Evolutionary conservation across 1,140 invertebrate species (phyloP).

Genomic region (Brachionus manjavacas): DNA sequence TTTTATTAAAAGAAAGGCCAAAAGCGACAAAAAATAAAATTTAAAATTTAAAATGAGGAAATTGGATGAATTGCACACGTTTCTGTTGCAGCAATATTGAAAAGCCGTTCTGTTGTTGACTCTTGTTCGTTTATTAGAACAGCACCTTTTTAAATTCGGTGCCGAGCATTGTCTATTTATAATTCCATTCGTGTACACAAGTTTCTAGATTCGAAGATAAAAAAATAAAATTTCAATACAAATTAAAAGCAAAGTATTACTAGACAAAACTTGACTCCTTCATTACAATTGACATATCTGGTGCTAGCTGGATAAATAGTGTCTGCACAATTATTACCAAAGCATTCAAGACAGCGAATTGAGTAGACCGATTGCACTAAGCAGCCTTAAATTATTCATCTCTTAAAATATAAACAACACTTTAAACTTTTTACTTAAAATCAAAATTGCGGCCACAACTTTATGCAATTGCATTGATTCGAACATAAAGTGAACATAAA

Average conservation of each 20-base stretch:
- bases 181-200: background rate
- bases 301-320: conserved; percentile 8
- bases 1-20: background rate
- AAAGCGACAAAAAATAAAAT: background rate
- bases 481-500: background rate
- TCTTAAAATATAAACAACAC: background rate
- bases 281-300: background rate
- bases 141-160: background rate
- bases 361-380: background rate
- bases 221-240: background rate
- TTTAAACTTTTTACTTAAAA: background rate
- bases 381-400: background rate
- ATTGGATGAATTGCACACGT: conserved; percentile 10
- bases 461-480: background rate
- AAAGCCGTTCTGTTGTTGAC: background rate
- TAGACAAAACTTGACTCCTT: conserved; percentile 7
- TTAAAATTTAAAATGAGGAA: background rate
- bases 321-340: background rate
- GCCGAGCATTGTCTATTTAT: background rate
- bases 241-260: background rate
- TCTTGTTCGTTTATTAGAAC: background rate
- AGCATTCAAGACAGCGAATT: conserved; percentile 21
- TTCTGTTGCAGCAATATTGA: conserved; percentile 29
- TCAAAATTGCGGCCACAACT: background rate
- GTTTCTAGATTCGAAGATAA: background rate